Evolutionary conservation across 2,113 vertebrate species (phyloP).

Genomic region (Recurvirostra avosetta): DNA sequence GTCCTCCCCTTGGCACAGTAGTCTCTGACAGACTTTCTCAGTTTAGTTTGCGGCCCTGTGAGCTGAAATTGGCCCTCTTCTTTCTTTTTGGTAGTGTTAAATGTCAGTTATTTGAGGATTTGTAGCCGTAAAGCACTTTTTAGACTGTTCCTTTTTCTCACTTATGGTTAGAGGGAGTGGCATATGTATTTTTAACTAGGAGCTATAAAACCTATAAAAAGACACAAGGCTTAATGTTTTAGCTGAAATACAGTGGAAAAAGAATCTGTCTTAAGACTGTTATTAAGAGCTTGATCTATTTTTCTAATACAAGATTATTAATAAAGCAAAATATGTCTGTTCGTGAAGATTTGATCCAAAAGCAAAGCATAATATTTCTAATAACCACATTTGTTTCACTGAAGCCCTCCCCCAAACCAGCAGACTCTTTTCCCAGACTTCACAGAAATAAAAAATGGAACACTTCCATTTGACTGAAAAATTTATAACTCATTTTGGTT

Average conservation of each 20-base stretch:
- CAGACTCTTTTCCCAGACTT: not conserved
- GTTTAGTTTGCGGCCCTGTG: not conserved
- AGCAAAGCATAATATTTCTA: not conserved
- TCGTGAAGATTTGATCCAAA: not conserved
- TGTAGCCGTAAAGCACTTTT: not conserved
- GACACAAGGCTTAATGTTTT: not conserved
- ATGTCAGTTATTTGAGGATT: constrained; percentile 6
- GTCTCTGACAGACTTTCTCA: not conserved
- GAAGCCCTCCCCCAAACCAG: not conserved
- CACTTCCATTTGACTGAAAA: not conserved
- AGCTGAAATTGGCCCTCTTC: not conserved
- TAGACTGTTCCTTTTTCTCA: not conserved
- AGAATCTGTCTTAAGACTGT: not conserved
- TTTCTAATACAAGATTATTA: not conserved
- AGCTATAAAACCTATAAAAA: constrained; percentile 7
- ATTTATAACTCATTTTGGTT: not conserved
- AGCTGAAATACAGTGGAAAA: not conserved
- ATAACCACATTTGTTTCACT: not conserved
- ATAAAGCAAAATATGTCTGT: not conserved
- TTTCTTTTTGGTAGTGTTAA: not conserved
- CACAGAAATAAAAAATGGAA: not conserved
- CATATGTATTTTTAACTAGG: constrained; percentile 19
- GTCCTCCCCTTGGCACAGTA: not conserved
- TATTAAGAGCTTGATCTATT: not conserved
- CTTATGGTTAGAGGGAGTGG: not conserved